Evolutionary conservation across 2,888 invertebrate genomes (phyloP).

Genomic region (Hirtodrosophila cameraria): DNA sequence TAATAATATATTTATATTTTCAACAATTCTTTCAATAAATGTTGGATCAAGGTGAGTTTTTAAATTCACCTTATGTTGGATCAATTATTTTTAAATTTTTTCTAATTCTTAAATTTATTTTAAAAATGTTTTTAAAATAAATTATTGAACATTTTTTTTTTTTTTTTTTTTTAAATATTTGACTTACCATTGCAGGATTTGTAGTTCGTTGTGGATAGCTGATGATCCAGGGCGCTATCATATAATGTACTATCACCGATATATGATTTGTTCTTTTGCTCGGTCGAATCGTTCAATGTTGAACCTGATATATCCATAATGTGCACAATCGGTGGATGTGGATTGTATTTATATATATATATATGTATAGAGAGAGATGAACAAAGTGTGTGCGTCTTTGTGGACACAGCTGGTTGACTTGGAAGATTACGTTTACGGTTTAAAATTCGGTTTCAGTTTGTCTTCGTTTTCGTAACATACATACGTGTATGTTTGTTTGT

Average conservation of each 20-base stretch:
- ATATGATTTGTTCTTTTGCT: slow-evolving; percentile 43
- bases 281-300: slow-evolving; percentile 50
- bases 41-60: too few species aligned
- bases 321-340: slow-evolving; percentile 41
- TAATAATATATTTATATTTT: too few species aligned
- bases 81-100: too few species aligned
- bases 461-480: slow-evolving; percentile 26
- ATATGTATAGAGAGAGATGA: slow-evolving; percentile 2
- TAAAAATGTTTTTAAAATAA: too few species aligned
- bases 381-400: slow-evolving; percentile 29
- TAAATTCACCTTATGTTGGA: too few species aligned
- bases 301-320: slow-evolving; percentile 65
- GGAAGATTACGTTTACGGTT: slow-evolving; percentile 72
- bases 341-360: not conserved
- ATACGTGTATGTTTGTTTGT: slow-evolving; percentile 18
- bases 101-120: too few species aligned
- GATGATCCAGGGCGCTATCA: slow-evolving; percentile 81
- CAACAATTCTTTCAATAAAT: too few species aligned
- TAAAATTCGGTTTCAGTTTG: slow-evolving; percentile 67
- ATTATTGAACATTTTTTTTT: too few species aligned
- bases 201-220: slow-evolving; percentile 64
- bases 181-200: slow-evolving; percentile 77
- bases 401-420: slow-evolving; percentile 60
- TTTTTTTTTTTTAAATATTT: too few species aligned
- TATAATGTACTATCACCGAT: slow-evolving; percentile 74